Evolutionary conservation across 2,888 invertebrate species (phyloP), one percentile per base, ranked within the genome.

Genomic region (Ochropleura leucogaster): DNA sequence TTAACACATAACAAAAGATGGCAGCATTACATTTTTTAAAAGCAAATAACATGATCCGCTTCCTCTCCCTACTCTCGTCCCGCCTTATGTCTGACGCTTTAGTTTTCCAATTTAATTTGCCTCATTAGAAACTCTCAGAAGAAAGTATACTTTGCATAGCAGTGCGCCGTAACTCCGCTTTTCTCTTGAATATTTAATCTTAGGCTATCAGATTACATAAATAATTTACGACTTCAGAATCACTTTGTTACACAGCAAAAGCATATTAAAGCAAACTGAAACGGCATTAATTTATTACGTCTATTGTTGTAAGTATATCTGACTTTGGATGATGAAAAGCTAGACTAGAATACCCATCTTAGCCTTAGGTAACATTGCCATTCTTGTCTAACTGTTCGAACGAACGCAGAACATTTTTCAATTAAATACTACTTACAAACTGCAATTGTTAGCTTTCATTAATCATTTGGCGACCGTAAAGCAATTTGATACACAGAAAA

Each of bases 201-300:
- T 30, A 71, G 46, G 53, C 85, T 72, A 82, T 81, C 59, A 84
- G 77, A 70, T 73, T 68, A 83, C 67, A 72, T 84, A 79, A 85
- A 83, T 85, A 83, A 80, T 84, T 80, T 74, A 85, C 59, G 64
- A 80, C 68, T 72, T 69, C 30, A 72, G 65, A 73, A 79, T 83
- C 74, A 83, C 83, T 82, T 83, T 79, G 74, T 80, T 69, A 66
- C 70, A 69, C 62, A 77, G 59, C 81, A 69, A 77, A 62, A 72
- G 42, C 84, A 67, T 67, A 68, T 63, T 69, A 84, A 75, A 68
- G 75, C 68, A 68, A 72, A 82, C 71, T 72, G 63, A 80, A 77
- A 72, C 64, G 69, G 53, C 70, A 66, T 69, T 79, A 30, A 79
- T 77, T 78, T 73, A 74, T 82, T 69, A 74, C 62, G 59, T 77